Evolutionary conservation across 2,888 invertebrate genomes (phyloP).

Genomic region (Morpho deidamia): DNA sequence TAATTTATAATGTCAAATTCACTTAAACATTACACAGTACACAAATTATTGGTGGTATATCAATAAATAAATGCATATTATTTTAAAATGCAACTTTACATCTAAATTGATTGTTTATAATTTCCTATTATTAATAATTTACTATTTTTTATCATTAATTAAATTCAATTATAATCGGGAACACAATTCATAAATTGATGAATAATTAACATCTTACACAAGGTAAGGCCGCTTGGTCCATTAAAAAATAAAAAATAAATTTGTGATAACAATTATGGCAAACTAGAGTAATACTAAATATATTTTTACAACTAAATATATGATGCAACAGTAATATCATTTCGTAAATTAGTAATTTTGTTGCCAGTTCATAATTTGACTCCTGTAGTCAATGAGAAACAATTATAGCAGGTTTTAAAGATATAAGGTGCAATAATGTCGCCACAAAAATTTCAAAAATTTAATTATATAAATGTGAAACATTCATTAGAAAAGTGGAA

Average conservation of each 20-base stretch:
- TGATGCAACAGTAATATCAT: slow-evolving; percentile 5
- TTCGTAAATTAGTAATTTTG: slow-evolving; percentile 7
- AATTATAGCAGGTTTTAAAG: too few relatives aligned
- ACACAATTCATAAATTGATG: slow-evolving; percentile 21
- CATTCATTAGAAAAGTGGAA: too few relatives aligned
- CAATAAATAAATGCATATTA: slow-evolving; percentile 45
- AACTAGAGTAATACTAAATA: slow-evolving; percentile 11
- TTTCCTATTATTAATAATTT: slow-evolving; percentile 12
- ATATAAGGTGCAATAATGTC: too few relatives aligned
- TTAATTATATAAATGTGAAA: too few relatives aligned
- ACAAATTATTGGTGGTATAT: slow-evolving; percentile 4
- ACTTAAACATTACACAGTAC: neutral
- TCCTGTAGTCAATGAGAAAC: neutral
- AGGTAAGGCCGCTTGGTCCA: slow-evolving; percentile 13
- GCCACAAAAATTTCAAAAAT: too few relatives aligned
- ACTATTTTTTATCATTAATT: slow-evolving; percentile 24
- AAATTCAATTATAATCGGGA: neutral
- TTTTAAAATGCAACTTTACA: slow-evolving; percentile 26
- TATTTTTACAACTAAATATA: slow-evolving; percentile 11
- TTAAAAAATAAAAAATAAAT: slow-evolving; percentile 9
- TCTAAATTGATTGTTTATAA: slow-evolving; percentile 9
- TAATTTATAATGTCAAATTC: slow-evolving; percentile 14
- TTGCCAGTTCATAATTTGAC: neutral
- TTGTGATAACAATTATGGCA: slow-evolving; percentile 14
- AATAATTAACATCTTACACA: slow-evolving; percentile 13